Conservation (phyloP, 2,888 invertebrate genomes). For the Pseudeuparius sepicola region DNA sequence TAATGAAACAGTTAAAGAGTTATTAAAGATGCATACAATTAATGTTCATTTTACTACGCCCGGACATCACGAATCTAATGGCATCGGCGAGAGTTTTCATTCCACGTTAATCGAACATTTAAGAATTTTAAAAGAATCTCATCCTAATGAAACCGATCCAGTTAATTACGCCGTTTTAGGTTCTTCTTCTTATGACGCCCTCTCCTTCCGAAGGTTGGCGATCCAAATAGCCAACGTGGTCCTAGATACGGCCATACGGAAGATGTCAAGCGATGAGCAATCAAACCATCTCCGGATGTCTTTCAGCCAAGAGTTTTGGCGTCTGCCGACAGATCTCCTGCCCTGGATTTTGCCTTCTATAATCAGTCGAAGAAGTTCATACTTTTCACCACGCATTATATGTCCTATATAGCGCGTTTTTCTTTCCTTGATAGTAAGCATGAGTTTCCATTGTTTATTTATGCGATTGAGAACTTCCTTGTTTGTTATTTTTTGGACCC, state of each 20-base stretch:
- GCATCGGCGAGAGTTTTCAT: too few relatives aligned
- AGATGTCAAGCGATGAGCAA: background rate
- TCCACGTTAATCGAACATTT: too few relatives aligned
- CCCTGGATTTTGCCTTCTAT: slow-evolving; percentile 1
- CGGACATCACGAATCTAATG: too few relatives aligned
- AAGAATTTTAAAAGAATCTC: too few relatives aligned
- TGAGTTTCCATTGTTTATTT: background rate
- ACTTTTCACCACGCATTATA: background rate
- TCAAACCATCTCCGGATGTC: slow-evolving; percentile 1
- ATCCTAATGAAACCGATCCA: too few relatives aligned
- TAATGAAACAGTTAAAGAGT: too few relatives aligned
- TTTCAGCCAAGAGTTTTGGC: background rate
- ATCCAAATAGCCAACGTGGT: slow-evolving; percentile 4
- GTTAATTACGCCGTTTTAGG: too few relatives aligned
- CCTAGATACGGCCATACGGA: background rate
- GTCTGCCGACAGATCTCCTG: background rate
- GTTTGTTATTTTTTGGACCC: too few relatives aligned
- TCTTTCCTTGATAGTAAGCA: background rate
- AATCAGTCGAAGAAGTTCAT: background rate
- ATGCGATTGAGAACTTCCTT: slow-evolving; percentile 1
- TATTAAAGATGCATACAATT: too few relatives aligned
- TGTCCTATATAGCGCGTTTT: background rate
- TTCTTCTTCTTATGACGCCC: slow-evolving; percentile 3
- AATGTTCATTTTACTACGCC: too few relatives aligned
- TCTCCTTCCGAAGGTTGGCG: background rate